These are phyloP conservation scores for Diarsia dahlii DNA, from an alignment of 2,888 invertebrate genomes.

Conservation along the genomic window DNA sequence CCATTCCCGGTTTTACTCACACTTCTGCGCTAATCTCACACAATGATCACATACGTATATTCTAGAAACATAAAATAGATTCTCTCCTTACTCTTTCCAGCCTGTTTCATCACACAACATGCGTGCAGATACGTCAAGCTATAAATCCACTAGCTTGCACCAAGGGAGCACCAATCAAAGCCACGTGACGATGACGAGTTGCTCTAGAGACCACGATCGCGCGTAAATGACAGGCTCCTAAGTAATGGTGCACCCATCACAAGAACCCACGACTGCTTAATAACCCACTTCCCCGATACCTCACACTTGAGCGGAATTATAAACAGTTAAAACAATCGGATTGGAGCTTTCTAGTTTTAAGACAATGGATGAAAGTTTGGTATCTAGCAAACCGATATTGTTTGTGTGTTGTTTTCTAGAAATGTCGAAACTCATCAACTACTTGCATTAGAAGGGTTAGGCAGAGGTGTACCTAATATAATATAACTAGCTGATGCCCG, in stretches of 20 bases:
- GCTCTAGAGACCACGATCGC: conserved; percentile 61
- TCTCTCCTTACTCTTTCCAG: not conserved
- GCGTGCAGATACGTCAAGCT: not conserved
- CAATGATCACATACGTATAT: not conserved
- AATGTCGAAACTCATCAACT: not conserved
- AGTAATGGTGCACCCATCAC: conserved; percentile 56
- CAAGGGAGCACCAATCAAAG: conserved; percentile 14
- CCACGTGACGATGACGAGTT: conserved; percentile 60
- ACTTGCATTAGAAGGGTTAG: too few species aligned
- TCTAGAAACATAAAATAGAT: not conserved
- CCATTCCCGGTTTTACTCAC: not conserved
- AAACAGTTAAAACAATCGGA: conserved; percentile 61
- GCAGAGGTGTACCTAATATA: too few species aligned
- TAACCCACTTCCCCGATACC: conserved; percentile 45
- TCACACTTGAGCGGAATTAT: conserved; percentile 57
- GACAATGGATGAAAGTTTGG: conserved; percentile 44
- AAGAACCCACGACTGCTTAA: conserved; percentile 49
- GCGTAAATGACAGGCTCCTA: conserved; percentile 60
- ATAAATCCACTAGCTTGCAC: conserved; percentile 25
- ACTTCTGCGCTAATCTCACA: not conserved
- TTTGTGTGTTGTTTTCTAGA: conserved; percentile 1
- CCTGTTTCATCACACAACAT: not conserved
- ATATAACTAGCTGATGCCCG: too few species aligned
- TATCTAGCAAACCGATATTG: not conserved
- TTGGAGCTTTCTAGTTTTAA: conserved; percentile 47